Evolutionary conservation across 1,140 invertebrate species (phyloP).

Genomic region (Aphaenogaster rudis): DNA sequence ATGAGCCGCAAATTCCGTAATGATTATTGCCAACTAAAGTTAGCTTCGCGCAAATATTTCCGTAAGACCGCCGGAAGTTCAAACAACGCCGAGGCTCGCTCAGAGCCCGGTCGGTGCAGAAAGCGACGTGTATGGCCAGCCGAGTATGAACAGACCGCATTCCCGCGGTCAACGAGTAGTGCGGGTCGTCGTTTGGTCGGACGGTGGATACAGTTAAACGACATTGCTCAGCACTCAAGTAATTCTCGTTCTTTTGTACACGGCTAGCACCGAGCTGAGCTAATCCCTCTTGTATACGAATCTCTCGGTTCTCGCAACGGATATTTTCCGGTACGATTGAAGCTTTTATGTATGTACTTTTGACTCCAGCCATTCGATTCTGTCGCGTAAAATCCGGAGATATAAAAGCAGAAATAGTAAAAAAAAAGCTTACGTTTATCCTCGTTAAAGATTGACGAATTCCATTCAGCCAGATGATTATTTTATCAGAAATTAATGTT

Average conservation of each 20-base stretch:
- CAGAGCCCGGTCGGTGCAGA: slow-evolving; percentile 27
- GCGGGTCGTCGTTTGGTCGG: slow-evolving; percentile 52
- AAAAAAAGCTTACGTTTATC: neutral
- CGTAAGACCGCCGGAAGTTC: slow-evolving; percentile 51
- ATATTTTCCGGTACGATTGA: slow-evolving; percentile 54
- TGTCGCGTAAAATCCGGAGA: slow-evolving; percentile 24
- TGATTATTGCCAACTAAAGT: slow-evolving; percentile 64
- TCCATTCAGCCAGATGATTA: neutral
- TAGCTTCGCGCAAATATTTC: slow-evolving; percentile 55
- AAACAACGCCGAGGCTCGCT: neutral
- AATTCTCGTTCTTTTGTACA: slow-evolving; percentile 58
- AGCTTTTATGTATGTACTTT: slow-evolving; percentile 7
- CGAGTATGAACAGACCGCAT: slow-evolving; percentile 54
- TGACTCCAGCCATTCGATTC: slow-evolving; percentile 1
- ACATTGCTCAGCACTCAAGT: slow-evolving; percentile 58
- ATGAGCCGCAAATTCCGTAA: slow-evolving; percentile 41
- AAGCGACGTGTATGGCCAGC: slow-evolving; percentile 40
- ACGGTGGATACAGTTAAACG: slow-evolving; percentile 54
- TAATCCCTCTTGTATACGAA: slow-evolving; percentile 48
- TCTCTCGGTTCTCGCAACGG: neutral
- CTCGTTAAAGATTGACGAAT: slow-evolving; percentile 4
- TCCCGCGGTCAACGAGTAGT: slow-evolving; percentile 61
- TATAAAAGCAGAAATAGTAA: neutral
- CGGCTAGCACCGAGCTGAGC: slow-evolving; percentile 26
- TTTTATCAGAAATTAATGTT: slow-evolving; percentile 4